A percentile compares a stretch with the other conserved stretches of the same genome.
These are phyloP conservation scores for Pelodiscus sinensis DNA, from an alignment of 2,113 vertebrate genomes.

Conservation along the genomic window DNA sequence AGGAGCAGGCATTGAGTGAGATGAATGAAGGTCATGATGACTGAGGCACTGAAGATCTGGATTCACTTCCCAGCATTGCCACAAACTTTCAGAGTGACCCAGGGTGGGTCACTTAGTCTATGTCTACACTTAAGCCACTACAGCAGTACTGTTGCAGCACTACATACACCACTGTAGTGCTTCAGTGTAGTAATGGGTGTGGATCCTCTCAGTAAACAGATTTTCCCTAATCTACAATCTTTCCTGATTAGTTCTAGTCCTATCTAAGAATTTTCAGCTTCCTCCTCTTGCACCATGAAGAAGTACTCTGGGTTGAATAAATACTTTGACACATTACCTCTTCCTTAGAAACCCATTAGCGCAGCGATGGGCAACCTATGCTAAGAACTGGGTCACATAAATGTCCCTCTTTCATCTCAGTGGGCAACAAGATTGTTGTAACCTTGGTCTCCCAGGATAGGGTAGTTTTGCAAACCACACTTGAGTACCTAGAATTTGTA, in stretches of 20 bases:
- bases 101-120: background rate
- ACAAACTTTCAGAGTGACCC: accelerated
- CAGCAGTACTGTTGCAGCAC: background rate
- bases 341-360: background rate
- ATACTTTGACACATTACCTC: constrained; percentile 17
- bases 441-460: no score
- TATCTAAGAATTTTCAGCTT: background rate
- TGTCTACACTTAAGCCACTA: background rate
- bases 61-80: background rate
- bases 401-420: no score
- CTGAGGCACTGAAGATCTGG: background rate
- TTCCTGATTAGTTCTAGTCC: background rate
- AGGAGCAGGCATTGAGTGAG: background rate
- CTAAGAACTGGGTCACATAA: no score
- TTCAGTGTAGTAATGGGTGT: background rate
- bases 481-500: no score
- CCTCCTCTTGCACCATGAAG: background rate
- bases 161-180: background rate
- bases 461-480: no score
- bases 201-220: background rate
- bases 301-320: background rate
- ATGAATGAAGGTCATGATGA: background rate
- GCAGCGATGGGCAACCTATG: no score
- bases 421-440: no score
- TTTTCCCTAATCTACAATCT: background rate